phyloP scores from a whole-genome alignment of 2,888 invertebrate species.

The Cordylochernes scorpioides region DNA sequence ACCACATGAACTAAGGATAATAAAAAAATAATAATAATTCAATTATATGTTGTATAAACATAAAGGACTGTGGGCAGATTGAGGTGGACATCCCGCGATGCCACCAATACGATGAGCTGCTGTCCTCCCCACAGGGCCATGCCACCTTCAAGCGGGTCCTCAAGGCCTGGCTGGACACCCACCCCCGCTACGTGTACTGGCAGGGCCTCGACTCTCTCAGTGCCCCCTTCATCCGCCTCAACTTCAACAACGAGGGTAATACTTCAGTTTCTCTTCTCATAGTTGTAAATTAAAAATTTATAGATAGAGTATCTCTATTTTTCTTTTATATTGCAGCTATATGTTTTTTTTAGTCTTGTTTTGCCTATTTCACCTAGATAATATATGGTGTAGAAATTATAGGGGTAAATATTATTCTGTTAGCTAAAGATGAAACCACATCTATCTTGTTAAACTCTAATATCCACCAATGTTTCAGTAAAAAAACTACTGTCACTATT shows the following conservation, averaged over 20 bases:
- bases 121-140: constrained; percentile 80
- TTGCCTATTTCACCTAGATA: too few relatives aligned
- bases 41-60: not conserved
- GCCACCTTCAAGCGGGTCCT: constrained; percentile 63
- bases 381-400: too few relatives aligned
- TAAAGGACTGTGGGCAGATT: constrained; percentile 33
- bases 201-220: constrained; percentile 92
- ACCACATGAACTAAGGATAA: too few relatives aligned
- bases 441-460: too few relatives aligned
- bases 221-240: constrained; percentile 82
- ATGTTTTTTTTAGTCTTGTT: not conserved
- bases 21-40: not conserved
- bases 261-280: not conserved
- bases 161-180: constrained; percentile 84
- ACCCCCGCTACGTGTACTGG: constrained; percentile 95
- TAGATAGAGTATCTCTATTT: not conserved
- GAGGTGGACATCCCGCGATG: constrained; percentile 97
- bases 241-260: constrained; percentile 82
- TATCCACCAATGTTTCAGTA: too few relatives aligned
- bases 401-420: too few relatives aligned
- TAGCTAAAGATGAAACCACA: too few relatives aligned
- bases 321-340: not conserved
- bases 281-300: not conserved
- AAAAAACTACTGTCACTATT: too few relatives aligned
- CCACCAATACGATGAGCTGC: constrained; percentile 88